Base-by-base conservation (phyloP, 2,113 vertebrate species). In the Ciconia maguari region DNA sequence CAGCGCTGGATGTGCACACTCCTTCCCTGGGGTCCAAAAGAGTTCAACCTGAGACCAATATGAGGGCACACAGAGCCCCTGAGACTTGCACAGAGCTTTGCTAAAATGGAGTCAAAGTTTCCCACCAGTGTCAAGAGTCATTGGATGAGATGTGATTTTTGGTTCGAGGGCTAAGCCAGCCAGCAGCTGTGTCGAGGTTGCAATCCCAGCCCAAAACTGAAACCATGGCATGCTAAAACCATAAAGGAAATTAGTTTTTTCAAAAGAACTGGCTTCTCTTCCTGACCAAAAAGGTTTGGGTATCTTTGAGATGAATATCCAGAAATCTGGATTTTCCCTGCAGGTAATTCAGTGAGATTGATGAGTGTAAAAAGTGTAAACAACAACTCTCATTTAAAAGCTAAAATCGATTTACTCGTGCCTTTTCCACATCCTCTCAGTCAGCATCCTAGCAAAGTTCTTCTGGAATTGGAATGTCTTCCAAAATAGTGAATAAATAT, bases 1-100 rank as follows among this genome's bases (percentile, higher is more conserved):
- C 14, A 68, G 21, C 0, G 0, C 11, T 72, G 81, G 15, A 11
- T 68, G 25, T 15, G 34, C 34, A 52, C 22, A 20, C 1, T n/a
- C 32, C 29, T 90, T 48, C 26, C 16, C 36, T 58, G 26, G 5
- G 15, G 1, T 46, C 36, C n/a, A 17, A 42, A n/a, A 69, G 7
- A 11, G 6, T 34, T 81, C 68, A 22, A 13, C 11, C 19, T 32
- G 15, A 68, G 24, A 13, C 32, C 0, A 0, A 36, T 13, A 46
- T 0, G 10, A 80, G 9, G 6, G 26, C 36, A 78, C 0, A 4
- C 6, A 48, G 52, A 49, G 18, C 14, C 36, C 36, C 21, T 26
- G 30, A 72, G 36, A 76, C 5, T 7, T 44, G 41, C 34, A n/a
- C 8, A 20, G 11, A 49, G 5, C 8, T 71, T 52, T 64, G 32